phyloP scores from a whole-genome alignment of 2,888 invertebrate species.

The Torymus texanus region DNA sequence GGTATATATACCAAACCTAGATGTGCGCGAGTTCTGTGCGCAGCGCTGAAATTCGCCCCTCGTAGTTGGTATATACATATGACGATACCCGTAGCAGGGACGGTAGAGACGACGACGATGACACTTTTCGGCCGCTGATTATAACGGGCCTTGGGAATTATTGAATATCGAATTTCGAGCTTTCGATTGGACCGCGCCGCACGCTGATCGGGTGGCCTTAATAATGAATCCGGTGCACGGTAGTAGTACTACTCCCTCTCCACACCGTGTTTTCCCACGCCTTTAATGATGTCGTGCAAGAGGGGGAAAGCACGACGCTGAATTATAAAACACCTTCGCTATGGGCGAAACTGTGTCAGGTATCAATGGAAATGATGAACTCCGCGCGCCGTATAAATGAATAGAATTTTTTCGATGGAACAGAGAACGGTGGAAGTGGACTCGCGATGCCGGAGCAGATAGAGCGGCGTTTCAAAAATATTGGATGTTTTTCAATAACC shows the following conservation, averaged over 20 bases:
- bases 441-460: not conserved
- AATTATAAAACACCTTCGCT: too few relatives aligned
- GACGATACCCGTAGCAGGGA: not conserved
- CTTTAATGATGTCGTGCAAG: too few relatives aligned
- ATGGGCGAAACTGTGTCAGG: too few relatives aligned
- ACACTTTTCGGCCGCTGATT: not conserved
- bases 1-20: constrained; percentile 65
- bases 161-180: constrained; percentile 30
- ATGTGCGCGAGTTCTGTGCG: not conserved
- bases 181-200: not conserved
- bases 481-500: constrained; percentile 10
- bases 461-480: constrained; percentile 24
- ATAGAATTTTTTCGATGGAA: not conserved
- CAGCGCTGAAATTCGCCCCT: not conserved
- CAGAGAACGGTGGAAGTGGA: not conserved
- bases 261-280: too few relatives aligned
- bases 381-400: not conserved
- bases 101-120: not conserved
- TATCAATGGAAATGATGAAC: not conserved
- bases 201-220: not conserved
- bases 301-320: too few relatives aligned
- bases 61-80: too few relatives aligned
- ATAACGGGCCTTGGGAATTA: constrained; percentile 7
- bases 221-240: too few relatives aligned
- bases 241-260: too few relatives aligned